These are phyloP conservation scores for Monomorium pharaonis DNA, from an alignment of 1,140 invertebrate genomes.

Conservation along the genomic window DNA sequence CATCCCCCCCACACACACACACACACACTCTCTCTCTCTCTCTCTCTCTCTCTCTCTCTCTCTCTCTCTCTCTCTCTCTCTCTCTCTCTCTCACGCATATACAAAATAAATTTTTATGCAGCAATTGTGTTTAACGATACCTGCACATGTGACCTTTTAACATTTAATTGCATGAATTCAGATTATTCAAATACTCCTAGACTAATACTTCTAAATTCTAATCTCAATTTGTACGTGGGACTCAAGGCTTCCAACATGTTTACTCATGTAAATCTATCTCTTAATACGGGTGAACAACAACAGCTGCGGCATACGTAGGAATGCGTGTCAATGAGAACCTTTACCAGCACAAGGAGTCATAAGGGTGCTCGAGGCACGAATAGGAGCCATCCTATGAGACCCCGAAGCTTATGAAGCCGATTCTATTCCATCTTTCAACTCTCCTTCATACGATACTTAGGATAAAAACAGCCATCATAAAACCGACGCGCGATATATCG, in stretches of 20 bases:
- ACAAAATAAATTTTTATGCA: not conserved
- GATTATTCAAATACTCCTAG: slow-evolving; percentile 55
- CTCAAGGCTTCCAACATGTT: slow-evolving; percentile 64
- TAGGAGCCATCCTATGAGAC: slow-evolving; percentile 14
- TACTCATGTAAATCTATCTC: slow-evolving; percentile 75
- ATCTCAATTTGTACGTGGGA: slow-evolving; percentile 74
- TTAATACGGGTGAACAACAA: slow-evolving; percentile 60
- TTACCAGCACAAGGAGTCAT: slow-evolving; percentile 49
- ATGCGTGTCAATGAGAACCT: slow-evolving; percentile 48
- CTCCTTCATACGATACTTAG: slow-evolving; percentile 70
- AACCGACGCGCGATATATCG: slow-evolving; percentile 64
- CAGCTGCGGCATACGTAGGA: slow-evolving; percentile 30
- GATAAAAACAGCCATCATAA: slow-evolving; percentile 75
- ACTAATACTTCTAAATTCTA: slow-evolving; percentile 66
- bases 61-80: not conserved
- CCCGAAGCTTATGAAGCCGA: slow-evolving; percentile 26
- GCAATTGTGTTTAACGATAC: not conserved
- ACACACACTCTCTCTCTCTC: too few relatives aligned
- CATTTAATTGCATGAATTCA: slow-evolving; percentile 53
- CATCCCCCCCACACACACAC: too few relatives aligned
- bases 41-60: too few relatives aligned
- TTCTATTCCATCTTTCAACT: slow-evolving; percentile 43
- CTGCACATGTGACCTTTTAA: not conserved
- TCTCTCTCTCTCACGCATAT: not conserved
- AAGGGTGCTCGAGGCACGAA: slow-evolving; percentile 43